These are phyloP conservation scores for Sitophilus oryzae DNA, from an alignment of 1,140 invertebrate genomes.

Conservation along the genomic window DNA sequence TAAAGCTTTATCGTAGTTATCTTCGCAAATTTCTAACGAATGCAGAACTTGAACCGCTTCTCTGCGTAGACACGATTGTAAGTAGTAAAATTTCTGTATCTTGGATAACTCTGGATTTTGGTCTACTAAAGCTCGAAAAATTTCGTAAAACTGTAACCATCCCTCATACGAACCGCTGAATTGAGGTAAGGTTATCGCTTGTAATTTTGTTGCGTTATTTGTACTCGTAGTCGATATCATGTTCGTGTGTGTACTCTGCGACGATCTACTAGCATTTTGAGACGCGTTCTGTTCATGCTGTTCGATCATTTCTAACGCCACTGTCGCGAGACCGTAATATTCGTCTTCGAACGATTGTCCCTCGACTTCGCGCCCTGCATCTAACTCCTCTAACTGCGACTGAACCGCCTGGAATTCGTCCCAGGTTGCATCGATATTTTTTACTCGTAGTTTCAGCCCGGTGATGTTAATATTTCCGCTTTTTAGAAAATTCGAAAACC, in stretches of 20 bases:
- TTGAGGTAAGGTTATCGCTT: constrained; percentile 8
- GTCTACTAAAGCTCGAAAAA: constrained; percentile 19
- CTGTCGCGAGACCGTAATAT: background rate
- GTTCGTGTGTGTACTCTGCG: background rate
- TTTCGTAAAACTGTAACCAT: constrained; percentile 19
- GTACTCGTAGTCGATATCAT: background rate
- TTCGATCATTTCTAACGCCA: background rate
- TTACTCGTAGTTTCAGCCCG: background rate
- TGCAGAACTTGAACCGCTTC: constrained; percentile 5
- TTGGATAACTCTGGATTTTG: constrained; percentile 14
- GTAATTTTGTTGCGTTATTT: constrained; percentile 5
- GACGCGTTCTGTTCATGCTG: background rate
- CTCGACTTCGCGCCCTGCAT: background rate
- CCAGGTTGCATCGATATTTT: background rate
- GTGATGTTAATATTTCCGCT: constrained; percentile 1
- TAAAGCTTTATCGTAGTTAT: too few relatives aligned
- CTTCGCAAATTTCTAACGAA: constrained; percentile 9
- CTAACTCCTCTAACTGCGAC: constrained; percentile 4
- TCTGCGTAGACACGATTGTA: constrained; percentile 3
- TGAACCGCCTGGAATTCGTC: constrained; percentile 5
- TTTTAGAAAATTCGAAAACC: too few relatives aligned
- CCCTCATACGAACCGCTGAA: constrained; percentile 20
- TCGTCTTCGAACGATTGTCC: constrained; percentile 8
- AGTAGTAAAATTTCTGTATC: constrained; percentile 12
- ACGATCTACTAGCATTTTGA: background rate